These are phyloP conservation scores for Chascanopsetta lugubris DNA, from an alignment of 2,113 vertebrate genomes.

Conservation along the genomic window DNA sequence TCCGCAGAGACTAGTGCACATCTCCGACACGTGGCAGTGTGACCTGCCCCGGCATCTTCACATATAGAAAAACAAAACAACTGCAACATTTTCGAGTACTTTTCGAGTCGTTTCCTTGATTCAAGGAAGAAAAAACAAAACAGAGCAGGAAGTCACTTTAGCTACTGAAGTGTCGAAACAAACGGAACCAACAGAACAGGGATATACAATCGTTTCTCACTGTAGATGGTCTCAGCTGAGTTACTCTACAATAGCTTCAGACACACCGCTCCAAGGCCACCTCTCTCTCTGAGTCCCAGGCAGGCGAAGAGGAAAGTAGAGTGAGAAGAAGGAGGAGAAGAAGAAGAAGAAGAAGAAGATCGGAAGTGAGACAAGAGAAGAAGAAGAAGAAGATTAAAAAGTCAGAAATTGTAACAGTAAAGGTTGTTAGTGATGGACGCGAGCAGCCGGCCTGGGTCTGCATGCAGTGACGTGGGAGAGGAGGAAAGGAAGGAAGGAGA, in stretches of 20 bases:
- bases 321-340: constrained; percentile 61
- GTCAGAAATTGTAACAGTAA: constrained; percentile 34
- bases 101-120: constrained; percentile 95
- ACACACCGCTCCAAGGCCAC: constrained; percentile 92
- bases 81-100: constrained; percentile 76
- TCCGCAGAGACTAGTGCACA: constrained; percentile 79
- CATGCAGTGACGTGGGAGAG: constrained; percentile 58
- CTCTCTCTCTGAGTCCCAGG: constrained; percentile 88
- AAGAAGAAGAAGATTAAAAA: constrained; percentile 34
- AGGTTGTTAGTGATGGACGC: constrained; percentile 38
- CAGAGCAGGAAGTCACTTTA: constrained; percentile 82
- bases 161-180: constrained; percentile 73
- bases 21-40: constrained; percentile 80
- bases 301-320: constrained; percentile 72
- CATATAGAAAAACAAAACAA: constrained; percentile 52
- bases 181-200: constrained; percentile 27
- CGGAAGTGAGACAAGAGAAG: background rate
- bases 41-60: constrained; percentile 81
- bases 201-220: constrained; percentile 83
- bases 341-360: constrained; percentile 23
- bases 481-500: constrained; percentile 20
- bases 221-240: constrained; percentile 88
- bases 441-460: constrained; percentile 34
- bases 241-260: constrained; percentile 87
- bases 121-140: constrained; percentile 91